A percentile compares a stretch with the other conserved stretches of the same genome.
phyloP scores from a whole-genome alignment of 2,113 vertebrate species.

The Ramphastos sulfuratus region DNA sequence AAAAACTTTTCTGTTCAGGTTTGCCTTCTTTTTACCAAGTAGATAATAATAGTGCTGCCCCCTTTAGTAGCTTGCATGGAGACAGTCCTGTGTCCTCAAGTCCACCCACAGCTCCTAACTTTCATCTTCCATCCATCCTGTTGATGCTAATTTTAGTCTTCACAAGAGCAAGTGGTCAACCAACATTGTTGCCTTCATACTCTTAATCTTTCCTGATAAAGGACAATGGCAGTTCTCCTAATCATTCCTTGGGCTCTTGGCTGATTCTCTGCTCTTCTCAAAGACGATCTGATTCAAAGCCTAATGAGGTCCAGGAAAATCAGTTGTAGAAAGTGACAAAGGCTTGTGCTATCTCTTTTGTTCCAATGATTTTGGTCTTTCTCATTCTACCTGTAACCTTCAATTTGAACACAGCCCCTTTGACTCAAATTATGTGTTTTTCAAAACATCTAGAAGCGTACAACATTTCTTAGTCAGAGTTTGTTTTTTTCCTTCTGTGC shows the following conservation, averaged over 20 bases:
- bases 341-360: not conserved
- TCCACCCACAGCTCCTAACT: not conserved
- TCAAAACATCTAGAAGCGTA: not conserved
- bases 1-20: not conserved
- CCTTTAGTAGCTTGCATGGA: not conserved
- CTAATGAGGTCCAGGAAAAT: not conserved
- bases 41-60: not conserved
- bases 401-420: not conserved
- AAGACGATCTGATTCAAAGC: not conserved
- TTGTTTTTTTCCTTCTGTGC: not conserved
- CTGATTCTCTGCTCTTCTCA: not conserved
- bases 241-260: not conserved
- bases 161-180: fast-evolving
- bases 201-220: not conserved
- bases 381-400: not conserved
- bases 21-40: not conserved
- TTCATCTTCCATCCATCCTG: not conserved
- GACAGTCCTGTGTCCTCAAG: not conserved
- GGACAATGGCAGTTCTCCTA: not conserved
- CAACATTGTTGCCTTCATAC: not conserved
- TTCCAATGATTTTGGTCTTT: not conserved
- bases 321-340: not conserved
- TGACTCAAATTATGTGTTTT: not conserved
- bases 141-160: not conserved
- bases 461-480: fast-evolving